A percentile compares a stretch with the other conserved stretches of the same genome.
phyloP scores from a whole-genome alignment of 2,888 invertebrate species.

The Serripes groenlandicus region DNA sequence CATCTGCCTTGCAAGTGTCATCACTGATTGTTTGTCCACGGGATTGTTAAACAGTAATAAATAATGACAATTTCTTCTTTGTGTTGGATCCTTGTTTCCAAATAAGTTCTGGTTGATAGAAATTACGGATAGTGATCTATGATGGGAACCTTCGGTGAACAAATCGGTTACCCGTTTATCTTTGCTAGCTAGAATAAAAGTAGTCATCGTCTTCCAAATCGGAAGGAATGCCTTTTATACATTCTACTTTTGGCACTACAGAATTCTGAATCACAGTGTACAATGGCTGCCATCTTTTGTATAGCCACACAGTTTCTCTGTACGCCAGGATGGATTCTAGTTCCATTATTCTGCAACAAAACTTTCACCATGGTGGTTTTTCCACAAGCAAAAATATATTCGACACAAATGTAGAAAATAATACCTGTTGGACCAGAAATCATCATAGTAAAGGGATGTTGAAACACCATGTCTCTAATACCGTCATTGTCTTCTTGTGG shows the following conservation, averaged over 20 bases:
- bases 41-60: constrained; percentile 22
- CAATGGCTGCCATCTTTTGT: constrained; percentile 14
- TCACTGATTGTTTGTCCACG: not conserved
- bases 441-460: constrained; percentile 28
- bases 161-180: constrained; percentile 26
- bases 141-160: constrained; percentile 31
- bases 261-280: constrained; percentile 4
- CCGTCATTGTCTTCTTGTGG: not conserved
- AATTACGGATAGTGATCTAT: constrained; percentile 1
- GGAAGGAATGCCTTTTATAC: constrained; percentile 23
- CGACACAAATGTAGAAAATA: not conserved
- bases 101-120: constrained; percentile 9
- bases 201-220: constrained; percentile 33
- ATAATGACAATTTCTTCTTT: constrained; percentile 1
- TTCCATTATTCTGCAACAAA: constrained; percentile 28
- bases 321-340: constrained; percentile 28
- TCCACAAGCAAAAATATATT: constrained; percentile 25
- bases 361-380: constrained; percentile 25
- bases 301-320: constrained; percentile 54
- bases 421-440: constrained; percentile 9
- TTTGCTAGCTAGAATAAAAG: constrained; percentile 17
- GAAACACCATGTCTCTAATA: constrained; percentile 2
- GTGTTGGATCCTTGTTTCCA: constrained; percentile 6
- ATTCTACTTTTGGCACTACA: constrained; percentile 14
- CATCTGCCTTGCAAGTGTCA: not conserved